Base-by-base conservation (phyloP, 2,797 vertebrate genomes). In the Pipistrellus kuhlii region DNA sequence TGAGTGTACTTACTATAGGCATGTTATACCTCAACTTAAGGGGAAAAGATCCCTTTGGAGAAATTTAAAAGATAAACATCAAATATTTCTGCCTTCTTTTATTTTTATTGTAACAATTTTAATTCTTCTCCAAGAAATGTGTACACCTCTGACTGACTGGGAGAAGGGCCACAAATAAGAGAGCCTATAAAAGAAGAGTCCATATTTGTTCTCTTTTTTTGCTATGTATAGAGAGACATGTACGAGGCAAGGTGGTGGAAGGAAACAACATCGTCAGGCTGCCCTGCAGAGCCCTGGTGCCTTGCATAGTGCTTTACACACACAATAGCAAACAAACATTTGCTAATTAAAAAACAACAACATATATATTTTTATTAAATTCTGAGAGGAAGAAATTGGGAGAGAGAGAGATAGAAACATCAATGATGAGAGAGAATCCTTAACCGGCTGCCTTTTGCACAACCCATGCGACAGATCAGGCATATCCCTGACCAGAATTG, bases 121-220 rank as follows among this genome's bases (percentile, higher is more conserved):
- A 89, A 62, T 81, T 94, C 14, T 85, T 90, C 73, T 90, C 55
- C 3, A 64, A 86, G 78, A 88, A 85, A 69, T 17, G 2, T 57
- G 1, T 57, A 57, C 20, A 35, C 12, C 21, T 92, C 41, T 55
- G 89, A 73, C 13, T 80, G 20, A 81, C 35, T 35, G 84, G 73
- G 72, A 68, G 51, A 44, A 32, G 8, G 44, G n/a, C 57, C 41
- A 23, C 25, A 64, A 23, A 71, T 2, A 23, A 44, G 20, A 55
- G 46, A 81, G 17, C 30, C 55, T 85, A 46, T 35, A 41, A 78
- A 82, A 90, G 48, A 25, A 72, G 41, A 62, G 3, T 7, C 38
- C 51, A 44, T 3, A 12, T n/a, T 68, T 66, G 35, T 8, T 17
- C 55, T 41, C 15, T 30, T 64, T 32, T 32, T 85, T 72, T 46